Conservation (phyloP, 2,888 invertebrate genomes). For the Hoplodrina blanda region DNA sequence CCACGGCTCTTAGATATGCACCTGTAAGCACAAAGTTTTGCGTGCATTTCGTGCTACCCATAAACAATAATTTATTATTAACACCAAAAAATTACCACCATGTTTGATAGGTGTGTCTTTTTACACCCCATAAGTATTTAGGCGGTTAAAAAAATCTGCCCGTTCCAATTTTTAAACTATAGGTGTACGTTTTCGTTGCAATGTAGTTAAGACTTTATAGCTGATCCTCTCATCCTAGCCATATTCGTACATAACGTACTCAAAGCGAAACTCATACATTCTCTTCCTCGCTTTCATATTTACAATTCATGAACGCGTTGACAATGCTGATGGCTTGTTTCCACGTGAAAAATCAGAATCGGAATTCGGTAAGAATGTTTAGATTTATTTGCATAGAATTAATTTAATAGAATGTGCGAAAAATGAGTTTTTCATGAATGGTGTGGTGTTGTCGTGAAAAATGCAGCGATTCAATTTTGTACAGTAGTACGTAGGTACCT, state of each 20-base stretch:
- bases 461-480: neutral
- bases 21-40: no score
- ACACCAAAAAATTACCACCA: no score
- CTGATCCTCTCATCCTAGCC: slow-evolving; percentile 1
- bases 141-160: no score
- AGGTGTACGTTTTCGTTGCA: neutral
- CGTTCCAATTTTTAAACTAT: no score
- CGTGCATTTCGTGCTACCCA: no score
- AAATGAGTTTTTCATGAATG: slow-evolving; percentile 28
- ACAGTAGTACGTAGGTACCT: no score
- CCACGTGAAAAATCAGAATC: slow-evolving; percentile 36
- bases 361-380: slow-evolving; percentile 19
- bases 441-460: slow-evolving; percentile 1
- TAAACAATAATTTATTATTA: no score
- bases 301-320: slow-evolving; percentile 62
- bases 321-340: slow-evolving; percentile 45
- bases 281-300: slow-evolving; percentile 37
- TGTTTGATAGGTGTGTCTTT: no score
- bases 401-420: slow-evolving; percentile 32
- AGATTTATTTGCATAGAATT: slow-evolving; percentile 33
- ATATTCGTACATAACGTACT: slow-evolving; percentile 16
- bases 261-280: slow-evolving; percentile 41
- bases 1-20: no score
- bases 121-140: no score
- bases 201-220: neutral